These are phyloP conservation scores for Salticus scenicus DNA, from an alignment of 2,888 invertebrate species.

Conservation along the genomic window DNA sequence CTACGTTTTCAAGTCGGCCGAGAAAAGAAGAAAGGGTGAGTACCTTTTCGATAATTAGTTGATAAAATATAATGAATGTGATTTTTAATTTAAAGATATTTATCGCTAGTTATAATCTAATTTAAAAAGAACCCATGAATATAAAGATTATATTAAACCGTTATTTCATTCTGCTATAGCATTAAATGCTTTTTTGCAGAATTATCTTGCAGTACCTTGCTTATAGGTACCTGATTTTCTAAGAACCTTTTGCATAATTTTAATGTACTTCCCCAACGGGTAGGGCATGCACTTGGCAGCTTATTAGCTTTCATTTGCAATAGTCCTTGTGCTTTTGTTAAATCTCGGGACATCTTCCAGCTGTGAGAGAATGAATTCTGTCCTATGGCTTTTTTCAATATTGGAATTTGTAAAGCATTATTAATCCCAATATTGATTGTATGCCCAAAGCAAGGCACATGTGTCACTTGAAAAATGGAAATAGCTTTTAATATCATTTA, in stretches of 20 bases:
- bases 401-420: neutral
- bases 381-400: neutral
- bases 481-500: neutral
- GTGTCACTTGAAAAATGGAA: neutral
- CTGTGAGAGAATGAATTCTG: neutral
- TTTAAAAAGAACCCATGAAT: no score
- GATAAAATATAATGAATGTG: no score
- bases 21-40: no score
- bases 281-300: neutral
- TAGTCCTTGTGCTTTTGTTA: neutral
- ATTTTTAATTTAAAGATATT: no score
- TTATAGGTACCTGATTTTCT: neutral
- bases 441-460: constrained; percentile 8
- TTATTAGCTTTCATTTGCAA: neutral
- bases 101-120: no score
- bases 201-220: neutral
- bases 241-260: neutral
- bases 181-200: neutral
- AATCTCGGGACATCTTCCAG: neutral
- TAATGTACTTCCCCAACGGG: neutral
- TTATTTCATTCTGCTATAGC: neutral
- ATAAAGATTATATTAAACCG: no score
- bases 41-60: no score
- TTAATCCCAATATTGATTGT: neutral
- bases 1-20: no score